Conservation (phyloP, 2,888 invertebrate genomes). For the Lochmaea crataegi region DNA sequence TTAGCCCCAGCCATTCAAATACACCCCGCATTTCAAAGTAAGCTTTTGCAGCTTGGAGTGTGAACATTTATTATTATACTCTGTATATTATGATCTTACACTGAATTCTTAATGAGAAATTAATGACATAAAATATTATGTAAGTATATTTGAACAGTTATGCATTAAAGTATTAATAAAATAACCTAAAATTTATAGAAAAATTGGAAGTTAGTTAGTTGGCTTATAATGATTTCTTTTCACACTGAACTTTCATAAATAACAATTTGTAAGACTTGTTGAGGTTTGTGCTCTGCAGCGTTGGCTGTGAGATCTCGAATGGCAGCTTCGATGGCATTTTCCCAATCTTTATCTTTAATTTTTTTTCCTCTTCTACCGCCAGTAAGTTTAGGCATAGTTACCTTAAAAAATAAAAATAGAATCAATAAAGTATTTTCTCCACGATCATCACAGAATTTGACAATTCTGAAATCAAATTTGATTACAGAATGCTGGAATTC, state of each 20-base stretch:
- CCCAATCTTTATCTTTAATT: constrained; percentile 73
- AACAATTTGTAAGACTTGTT: constrained; percentile 83
- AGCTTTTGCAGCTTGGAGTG: too few species aligned
- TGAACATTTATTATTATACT: too few species aligned
- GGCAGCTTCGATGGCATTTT: constrained; percentile 82
- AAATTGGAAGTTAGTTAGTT: constrained; percentile 19
- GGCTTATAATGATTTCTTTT: constrained; percentile 38
- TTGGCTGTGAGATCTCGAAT: constrained; percentile 78
- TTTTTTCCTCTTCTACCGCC: constrained; percentile 65
- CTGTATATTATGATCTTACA: neutral
- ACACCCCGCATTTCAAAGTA: too few species aligned
- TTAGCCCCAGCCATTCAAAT: too few species aligned
- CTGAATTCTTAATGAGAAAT: constrained; percentile 4
- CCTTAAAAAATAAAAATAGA: constrained; percentile 64
- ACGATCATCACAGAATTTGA: too few species aligned
- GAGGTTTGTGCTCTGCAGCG: constrained; percentile 65
- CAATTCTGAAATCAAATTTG: too few species aligned
- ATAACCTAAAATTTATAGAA: constrained; percentile 15
- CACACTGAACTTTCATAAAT: constrained; percentile 91
- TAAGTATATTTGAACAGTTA: neutral
- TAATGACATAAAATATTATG: too few species aligned
- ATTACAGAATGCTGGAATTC: too few species aligned
- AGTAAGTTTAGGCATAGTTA: constrained; percentile 75
- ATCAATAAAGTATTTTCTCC: constrained; percentile 1
- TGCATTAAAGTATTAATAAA: neutral